Percentiles rank a stretch among this genome's conserved stretches.
Evolutionary conservation across 2,888 invertebrate species (phyloP).

Genomic region (Mylabris sibirica): DNA sequence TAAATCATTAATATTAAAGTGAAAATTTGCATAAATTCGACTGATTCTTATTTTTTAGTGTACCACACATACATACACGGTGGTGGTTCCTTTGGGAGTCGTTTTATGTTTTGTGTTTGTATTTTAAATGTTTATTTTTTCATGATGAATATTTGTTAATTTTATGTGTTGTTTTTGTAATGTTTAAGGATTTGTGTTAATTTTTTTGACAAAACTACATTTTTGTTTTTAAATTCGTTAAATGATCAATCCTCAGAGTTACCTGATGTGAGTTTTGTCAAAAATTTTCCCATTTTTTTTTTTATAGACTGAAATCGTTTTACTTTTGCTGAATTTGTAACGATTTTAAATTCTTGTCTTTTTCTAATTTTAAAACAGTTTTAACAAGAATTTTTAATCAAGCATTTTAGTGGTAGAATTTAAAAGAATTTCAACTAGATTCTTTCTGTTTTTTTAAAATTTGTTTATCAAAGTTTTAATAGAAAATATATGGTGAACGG

Average conservation of each 20-base stretch:
- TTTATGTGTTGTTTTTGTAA: constrained; percentile 29
- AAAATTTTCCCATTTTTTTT: background rate
- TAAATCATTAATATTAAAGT: constrained; percentile 27
- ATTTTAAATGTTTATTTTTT: constrained; percentile 38
- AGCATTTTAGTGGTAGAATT: background rate
- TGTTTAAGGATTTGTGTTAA: constrained; percentile 31
- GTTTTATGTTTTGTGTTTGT: constrained; percentile 18
- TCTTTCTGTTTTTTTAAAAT: background rate
- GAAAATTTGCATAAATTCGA: constrained; percentile 32
- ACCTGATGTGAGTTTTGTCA: constrained; percentile 12
- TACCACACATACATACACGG: constrained; percentile 27
- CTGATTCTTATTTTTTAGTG: constrained; percentile 37
- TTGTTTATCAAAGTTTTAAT: background rate
- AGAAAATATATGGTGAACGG: background rate
- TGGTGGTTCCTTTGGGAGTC: constrained; percentile 34
- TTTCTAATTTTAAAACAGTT: background rate
- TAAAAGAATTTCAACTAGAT: too few species aligned
- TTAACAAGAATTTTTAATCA: background rate
- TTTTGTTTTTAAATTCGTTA: background rate
- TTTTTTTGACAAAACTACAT: constrained; percentile 17
- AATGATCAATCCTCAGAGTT: background rate
- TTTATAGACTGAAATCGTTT: background rate
- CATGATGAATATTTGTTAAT: constrained; percentile 24
- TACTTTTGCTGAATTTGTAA: background rate
- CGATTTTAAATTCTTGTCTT: background rate